phyloP scores from a whole-genome alignment of 2,113 vertebrate genomes.

The Hiodon alosoides region DNA sequence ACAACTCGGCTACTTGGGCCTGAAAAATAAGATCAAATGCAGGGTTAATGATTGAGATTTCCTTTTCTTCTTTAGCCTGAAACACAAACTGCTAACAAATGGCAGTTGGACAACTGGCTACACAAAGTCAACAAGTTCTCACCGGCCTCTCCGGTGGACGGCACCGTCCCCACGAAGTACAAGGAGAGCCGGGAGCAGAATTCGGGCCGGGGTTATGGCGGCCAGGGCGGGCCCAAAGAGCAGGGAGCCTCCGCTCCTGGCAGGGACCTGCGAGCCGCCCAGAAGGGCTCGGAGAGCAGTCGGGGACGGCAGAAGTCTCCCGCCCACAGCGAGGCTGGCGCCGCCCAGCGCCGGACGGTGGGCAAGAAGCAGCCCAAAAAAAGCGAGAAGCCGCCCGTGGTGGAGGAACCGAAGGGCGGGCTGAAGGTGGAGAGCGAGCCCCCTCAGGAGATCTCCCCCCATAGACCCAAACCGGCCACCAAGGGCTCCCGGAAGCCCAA shows the following conservation, averaged over 20 bases:
- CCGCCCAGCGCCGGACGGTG: slow-evolving; percentile 73
- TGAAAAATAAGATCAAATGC: no score
- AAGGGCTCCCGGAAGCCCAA: slow-evolving; percentile 91
- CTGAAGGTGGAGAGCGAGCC: slow-evolving; percentile 92
- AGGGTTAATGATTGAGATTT: neutral
- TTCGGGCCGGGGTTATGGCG: slow-evolving; percentile 68
- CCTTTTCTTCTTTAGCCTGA: slow-evolving; percentile 71
- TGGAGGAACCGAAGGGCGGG: slow-evolving; percentile 87
- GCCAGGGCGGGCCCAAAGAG: slow-evolving; percentile 81
- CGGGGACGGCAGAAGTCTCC: slow-evolving; percentile 90
- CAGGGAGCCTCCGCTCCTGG: slow-evolving; percentile 66
- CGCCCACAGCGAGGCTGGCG: slow-evolving; percentile 78
- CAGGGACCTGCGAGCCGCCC: slow-evolving; percentile 77
- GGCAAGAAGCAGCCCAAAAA: slow-evolving; percentile 98
- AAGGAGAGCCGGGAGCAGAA: slow-evolving; percentile 82
- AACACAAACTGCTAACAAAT: slow-evolving; percentile 87
- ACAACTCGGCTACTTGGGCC: no score
- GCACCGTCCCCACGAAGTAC: slow-evolving; percentile 81
- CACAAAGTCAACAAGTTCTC: slow-evolving; percentile 91
- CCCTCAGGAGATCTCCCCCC: slow-evolving; percentile 76
- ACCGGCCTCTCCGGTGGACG: slow-evolving; percentile 89
- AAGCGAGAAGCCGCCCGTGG: slow-evolving; percentile 76
- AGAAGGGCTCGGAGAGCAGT: slow-evolving; percentile 80
- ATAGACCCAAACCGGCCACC: slow-evolving; percentile 82
- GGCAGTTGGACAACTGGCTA: slow-evolving; percentile 98